Percentiles rank a stretch among this genome's conserved stretches.
These are phyloP conservation scores for Spodoptera exigua DNA, from an alignment of 2,888 invertebrate genomes.

Conservation along the genomic window DNA sequence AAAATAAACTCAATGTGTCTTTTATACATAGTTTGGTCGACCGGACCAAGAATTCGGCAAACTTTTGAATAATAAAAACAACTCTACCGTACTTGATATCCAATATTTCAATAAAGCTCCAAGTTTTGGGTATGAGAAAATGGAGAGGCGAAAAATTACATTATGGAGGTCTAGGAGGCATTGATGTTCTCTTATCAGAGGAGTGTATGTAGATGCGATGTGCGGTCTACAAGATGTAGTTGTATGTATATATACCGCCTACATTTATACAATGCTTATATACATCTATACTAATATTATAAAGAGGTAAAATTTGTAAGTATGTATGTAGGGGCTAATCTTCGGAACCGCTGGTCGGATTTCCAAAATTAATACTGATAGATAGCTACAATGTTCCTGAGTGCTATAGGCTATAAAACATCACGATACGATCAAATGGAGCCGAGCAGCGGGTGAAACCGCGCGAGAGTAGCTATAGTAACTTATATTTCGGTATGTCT, in stretches of 20 bases:
- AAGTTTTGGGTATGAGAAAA: slow-evolving; percentile 83
- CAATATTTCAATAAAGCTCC: slow-evolving; percentile 87
- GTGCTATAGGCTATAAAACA: too few species aligned
- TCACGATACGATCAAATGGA: slow-evolving; percentile 44
- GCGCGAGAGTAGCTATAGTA: slow-evolving; percentile 44
- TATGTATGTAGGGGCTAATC: too few species aligned
- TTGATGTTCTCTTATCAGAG: slow-evolving; percentile 75
- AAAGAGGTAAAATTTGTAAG: too few species aligned
- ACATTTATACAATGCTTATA: too few species aligned
- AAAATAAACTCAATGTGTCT: slow-evolving; percentile 77
- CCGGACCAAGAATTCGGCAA: slow-evolving; percentile 68
- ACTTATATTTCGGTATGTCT: slow-evolving; percentile 50
- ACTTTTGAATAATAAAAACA: slow-evolving; percentile 85
- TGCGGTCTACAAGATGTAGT: too few species aligned
- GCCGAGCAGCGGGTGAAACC: too few species aligned
- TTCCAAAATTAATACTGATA: too few species aligned
- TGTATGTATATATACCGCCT: too few species aligned
- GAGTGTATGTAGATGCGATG: slow-evolving; percentile 15
- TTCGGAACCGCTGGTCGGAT: too few species aligned
- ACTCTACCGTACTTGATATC: slow-evolving; percentile 85
- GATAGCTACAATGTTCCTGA: slow-evolving; percentile 32
- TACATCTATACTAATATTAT: too few species aligned
- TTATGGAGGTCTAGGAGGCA: slow-evolving; percentile 82
- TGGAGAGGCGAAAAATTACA: slow-evolving; percentile 85
- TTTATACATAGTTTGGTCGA: slow-evolving; percentile 65